Conservation (phyloP, 2,113 vertebrate genomes). For the Glaucidium brasilianum region DNA sequence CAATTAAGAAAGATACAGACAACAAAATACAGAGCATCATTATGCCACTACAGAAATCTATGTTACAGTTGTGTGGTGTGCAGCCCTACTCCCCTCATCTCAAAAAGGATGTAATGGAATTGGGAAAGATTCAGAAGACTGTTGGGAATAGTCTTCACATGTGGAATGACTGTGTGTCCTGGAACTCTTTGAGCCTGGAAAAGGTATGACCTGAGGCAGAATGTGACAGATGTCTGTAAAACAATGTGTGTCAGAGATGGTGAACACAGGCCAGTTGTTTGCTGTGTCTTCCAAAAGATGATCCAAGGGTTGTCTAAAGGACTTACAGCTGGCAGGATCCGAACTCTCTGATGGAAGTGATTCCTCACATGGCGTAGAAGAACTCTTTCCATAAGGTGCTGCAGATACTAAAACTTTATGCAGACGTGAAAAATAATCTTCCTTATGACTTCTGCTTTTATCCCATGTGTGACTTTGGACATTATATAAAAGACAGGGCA, state of each 20-base stretch:
- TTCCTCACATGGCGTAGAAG: neutral
- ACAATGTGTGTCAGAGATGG: neutral
- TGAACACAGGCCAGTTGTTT: neutral
- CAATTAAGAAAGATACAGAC: neutral
- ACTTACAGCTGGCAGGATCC: neutral
- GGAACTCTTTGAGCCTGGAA: neutral
- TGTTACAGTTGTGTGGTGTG: neutral
- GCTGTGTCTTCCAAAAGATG: neutral
- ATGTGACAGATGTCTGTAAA: neutral
- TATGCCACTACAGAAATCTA: neutral
- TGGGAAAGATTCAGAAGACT: neutral
- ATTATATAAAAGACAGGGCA: neutral
- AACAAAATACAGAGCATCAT: neutral
- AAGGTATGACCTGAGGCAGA: neutral
- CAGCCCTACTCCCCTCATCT: neutral
- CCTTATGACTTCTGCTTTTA: neutral
- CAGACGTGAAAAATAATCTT: neutral
- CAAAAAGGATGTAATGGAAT: neutral
- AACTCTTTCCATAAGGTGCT: neutral
- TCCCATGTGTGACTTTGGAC: neutral
- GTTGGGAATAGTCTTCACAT: accelerated
- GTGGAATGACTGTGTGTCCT: neutral
- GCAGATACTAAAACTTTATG: neutral
- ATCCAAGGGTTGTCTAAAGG: neutral
- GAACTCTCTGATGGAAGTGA: neutral